These are phyloP conservation scores for Zosterops lateralis DNA, from an alignment of 2,113 vertebrate genomes.

Conservation along the genomic window DNA sequence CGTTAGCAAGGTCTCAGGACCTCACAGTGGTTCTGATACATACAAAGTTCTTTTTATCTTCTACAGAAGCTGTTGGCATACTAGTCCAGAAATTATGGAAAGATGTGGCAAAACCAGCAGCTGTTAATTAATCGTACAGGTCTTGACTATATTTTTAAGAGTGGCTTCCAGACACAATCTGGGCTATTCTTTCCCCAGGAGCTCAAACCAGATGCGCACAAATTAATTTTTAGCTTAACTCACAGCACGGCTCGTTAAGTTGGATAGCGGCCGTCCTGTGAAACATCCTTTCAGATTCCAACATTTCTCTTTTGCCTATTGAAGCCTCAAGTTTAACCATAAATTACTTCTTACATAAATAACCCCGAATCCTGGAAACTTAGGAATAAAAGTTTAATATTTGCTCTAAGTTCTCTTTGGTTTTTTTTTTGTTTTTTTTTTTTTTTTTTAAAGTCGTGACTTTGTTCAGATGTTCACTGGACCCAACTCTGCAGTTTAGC, in stretches of 20 bases:
- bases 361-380: background rate
- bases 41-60: background rate
- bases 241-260: background rate
- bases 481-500: background rate
- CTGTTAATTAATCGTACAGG: background rate
- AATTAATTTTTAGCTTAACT: background rate
- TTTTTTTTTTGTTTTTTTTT: too few relatives aligned
- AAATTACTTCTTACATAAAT: background rate
- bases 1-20: background rate
- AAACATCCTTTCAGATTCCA: background rate
- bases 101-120: background rate
- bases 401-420: background rate
- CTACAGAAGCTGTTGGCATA: background rate
- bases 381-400: too few relatives aligned
- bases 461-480: background rate
- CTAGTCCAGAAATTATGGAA: background rate
- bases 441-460: too few relatives aligned
- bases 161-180: background rate
- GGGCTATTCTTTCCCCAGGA: background rate
- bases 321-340: background rate
- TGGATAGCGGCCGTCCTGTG: background rate
- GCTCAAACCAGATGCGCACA: background rate
- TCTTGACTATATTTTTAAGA: background rate
- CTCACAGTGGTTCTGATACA: background rate
- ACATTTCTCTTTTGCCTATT: background rate